Evolutionary conservation across 92 coral and sea anemone genomes (phyloP), one percentile per base, ranked within the genome.

Genomic region (Montipora capitata): DNA sequence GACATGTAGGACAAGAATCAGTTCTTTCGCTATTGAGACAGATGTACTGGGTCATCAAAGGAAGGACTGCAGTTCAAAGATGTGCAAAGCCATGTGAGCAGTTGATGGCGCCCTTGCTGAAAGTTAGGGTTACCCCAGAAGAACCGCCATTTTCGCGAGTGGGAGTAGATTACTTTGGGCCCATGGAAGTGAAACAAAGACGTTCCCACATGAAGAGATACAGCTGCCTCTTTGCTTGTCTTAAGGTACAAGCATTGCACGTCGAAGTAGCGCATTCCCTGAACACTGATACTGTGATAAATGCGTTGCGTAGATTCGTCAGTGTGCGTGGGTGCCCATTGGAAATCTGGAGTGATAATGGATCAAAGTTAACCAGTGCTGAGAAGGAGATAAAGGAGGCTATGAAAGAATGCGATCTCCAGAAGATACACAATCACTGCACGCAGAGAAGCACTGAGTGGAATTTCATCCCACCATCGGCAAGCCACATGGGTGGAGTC

Each of bases 191-290:
- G 44, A 88, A 89, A 64, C 84, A 75, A 68, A 88, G 85, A 16
- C 67, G 83, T 41, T 51, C 76, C 67, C 86, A 13, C 14, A 89
- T 85, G 1, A 93, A 90, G 64, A 63, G 85, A 48, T 87, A 84
- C 9, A 93, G 94, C 1, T 94, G 93, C 62, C 77, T 94, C 40
- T 94, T 94, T 66, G 81, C 94, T 0, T 94, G 96, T 70, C 63
- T 87, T 18, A 72, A 76, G 14, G 54, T 83, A 59, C 73, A 92
- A 43, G 94, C 91, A 49, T 88, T 89, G n/a, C 96, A 93, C 69
- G 74, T 85, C 16, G 96, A 89, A 71, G 71, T 90, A 16, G 90
- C 91, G 0, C 85, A 91, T 72, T 80, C 83, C 7, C 48, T 91
- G 68, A 62, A 86, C 27, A 73, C 92, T 87, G 35, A 27, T 27